Evolutionary conservation across 2,113 vertebrate species (phyloP).

Genomic region (Tichodroma muraria): DNA sequence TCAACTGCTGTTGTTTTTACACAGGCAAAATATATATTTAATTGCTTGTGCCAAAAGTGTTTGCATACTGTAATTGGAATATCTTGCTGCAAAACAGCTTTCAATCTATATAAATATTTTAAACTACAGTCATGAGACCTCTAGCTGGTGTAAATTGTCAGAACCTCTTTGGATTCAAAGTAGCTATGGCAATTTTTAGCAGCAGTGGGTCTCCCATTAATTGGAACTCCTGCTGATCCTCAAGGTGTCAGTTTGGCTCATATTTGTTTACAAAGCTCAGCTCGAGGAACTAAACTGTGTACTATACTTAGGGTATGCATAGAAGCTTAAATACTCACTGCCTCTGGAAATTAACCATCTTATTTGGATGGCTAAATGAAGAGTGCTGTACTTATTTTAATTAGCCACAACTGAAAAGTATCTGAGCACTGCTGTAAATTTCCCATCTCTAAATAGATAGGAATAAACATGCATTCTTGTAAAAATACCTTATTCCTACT

Average conservation of each 20-base stretch:
- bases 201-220: constrained; percentile 46
- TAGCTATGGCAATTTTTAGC: constrained; percentile 16
- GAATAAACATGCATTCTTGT: neutral
- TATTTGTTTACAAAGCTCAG: constrained; percentile 35
- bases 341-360: neutral
- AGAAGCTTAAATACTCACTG: neutral
- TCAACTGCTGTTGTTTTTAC: constrained; percentile 18
- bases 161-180: constrained; percentile 40
- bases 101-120: constrained; percentile 41
- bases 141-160: constrained; percentile 19
- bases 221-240: constrained; percentile 42
- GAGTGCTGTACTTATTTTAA: neutral
- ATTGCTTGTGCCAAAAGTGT: neutral
- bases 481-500: neutral
- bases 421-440: neutral
- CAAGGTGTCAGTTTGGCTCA: constrained; percentile 45
- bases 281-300: neutral
- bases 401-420: neutral
- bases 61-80: constrained; percentile 24
- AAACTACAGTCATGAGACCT: neutral
- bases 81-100: constrained; percentile 12
- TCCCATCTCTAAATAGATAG: neutral
- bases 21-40: constrained; percentile 1
- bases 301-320: neutral
- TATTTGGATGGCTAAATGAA: neutral